Conservation (phyloP, 1,140 invertebrate genomes). For the Brachionus plicatilis region DNA sequence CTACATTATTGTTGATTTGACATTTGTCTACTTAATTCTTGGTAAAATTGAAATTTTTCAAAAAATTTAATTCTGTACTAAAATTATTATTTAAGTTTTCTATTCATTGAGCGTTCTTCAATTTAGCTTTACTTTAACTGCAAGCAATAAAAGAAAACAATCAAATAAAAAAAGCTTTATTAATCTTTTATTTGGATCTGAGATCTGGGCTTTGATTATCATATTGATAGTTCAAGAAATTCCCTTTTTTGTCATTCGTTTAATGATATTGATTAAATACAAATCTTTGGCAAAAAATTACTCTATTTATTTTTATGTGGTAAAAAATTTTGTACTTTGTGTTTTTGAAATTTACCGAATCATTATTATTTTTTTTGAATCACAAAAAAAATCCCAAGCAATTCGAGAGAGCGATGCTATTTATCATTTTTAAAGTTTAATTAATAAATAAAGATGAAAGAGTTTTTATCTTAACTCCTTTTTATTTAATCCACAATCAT, state of each 20-base stretch:
- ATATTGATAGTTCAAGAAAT: not conserved
- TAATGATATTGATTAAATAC: conserved; percentile 18
- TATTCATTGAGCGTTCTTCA: conserved; percentile 25
- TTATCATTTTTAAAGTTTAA: not conserved
- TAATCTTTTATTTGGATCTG: not conserved
- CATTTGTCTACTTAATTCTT: not conserved
- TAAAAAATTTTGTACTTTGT: conserved; percentile 30
- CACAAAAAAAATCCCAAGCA: not conserved
- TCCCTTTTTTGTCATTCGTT: conserved; percentile 31
- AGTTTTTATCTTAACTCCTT: no score
- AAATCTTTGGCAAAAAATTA: conserved; percentile 6
- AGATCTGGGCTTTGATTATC: conserved; percentile 28
- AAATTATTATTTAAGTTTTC: not conserved
- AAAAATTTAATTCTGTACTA: not conserved
- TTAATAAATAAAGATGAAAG: no score
- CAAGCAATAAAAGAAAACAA: not conserved
- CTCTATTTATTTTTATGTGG: conserved; percentile 36
- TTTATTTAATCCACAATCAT: not conserved
- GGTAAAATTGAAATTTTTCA: conserved; percentile 7
- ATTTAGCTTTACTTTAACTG: conserved; percentile 25
- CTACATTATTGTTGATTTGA: not conserved
- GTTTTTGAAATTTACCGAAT: conserved; percentile 28
- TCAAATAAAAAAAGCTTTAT: not conserved
- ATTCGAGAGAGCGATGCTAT: not conserved
- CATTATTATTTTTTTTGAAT: conserved; percentile 11